These are phyloP conservation scores for Sabatieria punctata DNA, from an alignment of 2,888 invertebrate genomes.

Conservation along the genomic window DNA sequence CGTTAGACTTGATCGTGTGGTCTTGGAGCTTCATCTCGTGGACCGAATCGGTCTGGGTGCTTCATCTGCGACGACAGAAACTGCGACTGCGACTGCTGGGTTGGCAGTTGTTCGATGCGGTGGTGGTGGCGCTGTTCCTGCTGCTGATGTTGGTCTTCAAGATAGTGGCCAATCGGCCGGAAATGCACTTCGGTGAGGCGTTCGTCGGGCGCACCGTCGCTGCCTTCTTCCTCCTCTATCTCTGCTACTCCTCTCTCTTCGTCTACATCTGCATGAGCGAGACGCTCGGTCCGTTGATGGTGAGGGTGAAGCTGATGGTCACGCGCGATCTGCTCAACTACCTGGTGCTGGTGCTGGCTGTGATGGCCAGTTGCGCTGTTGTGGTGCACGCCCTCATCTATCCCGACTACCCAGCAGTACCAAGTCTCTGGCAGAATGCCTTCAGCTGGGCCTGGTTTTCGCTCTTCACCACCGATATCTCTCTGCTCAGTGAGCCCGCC, in stretches of 20 bases:
- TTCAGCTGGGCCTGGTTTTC: constrained; percentile 35
- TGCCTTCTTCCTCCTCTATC: constrained; percentile 34
- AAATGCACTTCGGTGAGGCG: background rate
- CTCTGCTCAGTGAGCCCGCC: constrained; percentile 9
- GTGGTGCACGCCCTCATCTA: constrained; percentile 36
- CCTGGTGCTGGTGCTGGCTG: constrained; percentile 20
- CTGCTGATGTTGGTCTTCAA: background rate
- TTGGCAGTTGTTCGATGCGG: background rate
- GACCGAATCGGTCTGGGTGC: constrained; percentile 19
- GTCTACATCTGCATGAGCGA: constrained; percentile 37
- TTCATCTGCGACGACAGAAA: constrained; percentile 10
- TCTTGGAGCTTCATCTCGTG: constrained; percentile 26
- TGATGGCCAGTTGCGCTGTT: constrained; percentile 21
- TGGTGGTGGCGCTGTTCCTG: background rate
- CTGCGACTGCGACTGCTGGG: background rate
- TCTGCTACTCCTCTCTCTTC: constrained; percentile 37
- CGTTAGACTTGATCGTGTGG: constrained; percentile 32
- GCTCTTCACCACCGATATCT: constrained; percentile 35
- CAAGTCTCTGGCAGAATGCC: constrained; percentile 26
- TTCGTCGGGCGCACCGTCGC: constrained; percentile 1
- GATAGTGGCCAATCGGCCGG: background rate
- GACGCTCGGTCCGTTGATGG: constrained; percentile 37
- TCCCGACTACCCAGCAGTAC: constrained; percentile 33
- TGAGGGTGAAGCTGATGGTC: constrained; percentile 35
- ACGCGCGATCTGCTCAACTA: constrained; percentile 26